Percentiles rank a stretch among this genome's conserved stretches.
phyloP scores from a whole-genome alignment of 2,888 invertebrate species.

The Ctenicera cuprea region DNA sequence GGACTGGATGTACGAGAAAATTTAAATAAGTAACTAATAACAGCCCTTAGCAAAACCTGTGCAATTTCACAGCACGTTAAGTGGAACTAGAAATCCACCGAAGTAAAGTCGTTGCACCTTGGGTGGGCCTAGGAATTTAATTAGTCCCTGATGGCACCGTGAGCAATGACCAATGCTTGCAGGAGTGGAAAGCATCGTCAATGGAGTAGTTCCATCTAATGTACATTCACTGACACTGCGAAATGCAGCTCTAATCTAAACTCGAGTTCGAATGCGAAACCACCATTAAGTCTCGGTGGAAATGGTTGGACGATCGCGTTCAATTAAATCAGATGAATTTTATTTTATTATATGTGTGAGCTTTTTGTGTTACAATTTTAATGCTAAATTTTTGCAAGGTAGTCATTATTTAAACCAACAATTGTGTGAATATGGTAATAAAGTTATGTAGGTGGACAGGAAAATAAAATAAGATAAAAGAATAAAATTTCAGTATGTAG shows the following conservation, averaged over 20 bases:
- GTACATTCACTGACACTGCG: background rate
- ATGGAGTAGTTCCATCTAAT: slow-evolving; percentile 13
- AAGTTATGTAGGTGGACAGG: background rate
- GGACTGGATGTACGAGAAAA: background rate
- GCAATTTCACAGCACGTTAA: background rate
- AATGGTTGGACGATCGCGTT: slow-evolving; percentile 2
- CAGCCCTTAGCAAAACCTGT: background rate
- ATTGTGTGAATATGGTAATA: slow-evolving; percentile 9
- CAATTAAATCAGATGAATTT: slow-evolving; percentile 24
- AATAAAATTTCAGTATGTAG: background rate
- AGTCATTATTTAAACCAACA: background rate
- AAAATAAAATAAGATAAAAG: background rate
- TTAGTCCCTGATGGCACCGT: slow-evolving; percentile 10
- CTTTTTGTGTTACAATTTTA: background rate
- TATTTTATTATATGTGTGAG: background rate
- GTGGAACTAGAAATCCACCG: slow-evolving; percentile 8
- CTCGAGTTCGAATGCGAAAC: background rate
- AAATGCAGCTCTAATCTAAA: background rate
- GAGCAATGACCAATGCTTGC: slow-evolving; percentile 19
- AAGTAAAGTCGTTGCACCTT: slow-evolving; percentile 21
- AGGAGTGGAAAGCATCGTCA: background rate
- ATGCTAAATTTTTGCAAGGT: background rate
- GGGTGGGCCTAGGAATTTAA: slow-evolving; percentile 32
- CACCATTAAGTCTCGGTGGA: background rate
- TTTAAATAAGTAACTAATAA: background rate